Conservation (phyloP, 2,113 vertebrate species). For the Maccullochella peelii region DNA sequence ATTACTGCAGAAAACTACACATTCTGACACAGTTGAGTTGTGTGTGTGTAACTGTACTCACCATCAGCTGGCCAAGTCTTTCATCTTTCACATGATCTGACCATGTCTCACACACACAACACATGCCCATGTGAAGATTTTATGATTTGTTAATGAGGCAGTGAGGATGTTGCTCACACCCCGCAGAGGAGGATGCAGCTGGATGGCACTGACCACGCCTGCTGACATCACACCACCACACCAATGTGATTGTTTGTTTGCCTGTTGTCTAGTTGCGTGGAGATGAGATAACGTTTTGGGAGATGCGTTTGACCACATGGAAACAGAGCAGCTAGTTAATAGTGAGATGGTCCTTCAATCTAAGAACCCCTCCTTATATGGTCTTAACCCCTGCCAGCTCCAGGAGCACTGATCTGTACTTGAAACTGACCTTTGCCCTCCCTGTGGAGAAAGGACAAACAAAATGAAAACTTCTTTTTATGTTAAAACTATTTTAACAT, state of each 20-base stretch:
- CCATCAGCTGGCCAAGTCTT: conserved; percentile 41
- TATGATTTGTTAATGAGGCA: conserved; percentile 70
- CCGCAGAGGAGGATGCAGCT: conserved; percentile 59
- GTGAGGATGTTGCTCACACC: conserved; percentile 65
- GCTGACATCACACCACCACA: conserved; percentile 51
- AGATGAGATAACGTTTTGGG: conserved; percentile 12
- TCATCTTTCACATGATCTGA: conserved; percentile 57
- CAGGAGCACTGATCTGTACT: background rate
- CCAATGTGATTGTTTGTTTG: conserved; percentile 47
- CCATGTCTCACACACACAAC: conserved; percentile 38
- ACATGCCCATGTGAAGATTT: conserved; percentile 53
- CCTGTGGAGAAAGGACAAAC: background rate
- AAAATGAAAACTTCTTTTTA: background rate
- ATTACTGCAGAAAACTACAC: conserved; percentile 32
- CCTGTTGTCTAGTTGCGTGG: conserved; percentile 14
- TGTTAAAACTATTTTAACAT: background rate
- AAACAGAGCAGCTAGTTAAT: background rate
- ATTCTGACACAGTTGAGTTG: conserved; percentile 25
- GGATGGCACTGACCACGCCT: conserved; percentile 63
- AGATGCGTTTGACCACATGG: background rate
- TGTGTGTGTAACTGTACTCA: conserved; percentile 21
- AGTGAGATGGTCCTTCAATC: no score
- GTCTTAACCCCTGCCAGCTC: background rate
- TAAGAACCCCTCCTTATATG: background rate
- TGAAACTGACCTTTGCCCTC: conserved; percentile 1